phyloP scores from a whole-genome alignment of 1,140 invertebrate genomes.

The silkworm (Bombyx mori) region DNA sequence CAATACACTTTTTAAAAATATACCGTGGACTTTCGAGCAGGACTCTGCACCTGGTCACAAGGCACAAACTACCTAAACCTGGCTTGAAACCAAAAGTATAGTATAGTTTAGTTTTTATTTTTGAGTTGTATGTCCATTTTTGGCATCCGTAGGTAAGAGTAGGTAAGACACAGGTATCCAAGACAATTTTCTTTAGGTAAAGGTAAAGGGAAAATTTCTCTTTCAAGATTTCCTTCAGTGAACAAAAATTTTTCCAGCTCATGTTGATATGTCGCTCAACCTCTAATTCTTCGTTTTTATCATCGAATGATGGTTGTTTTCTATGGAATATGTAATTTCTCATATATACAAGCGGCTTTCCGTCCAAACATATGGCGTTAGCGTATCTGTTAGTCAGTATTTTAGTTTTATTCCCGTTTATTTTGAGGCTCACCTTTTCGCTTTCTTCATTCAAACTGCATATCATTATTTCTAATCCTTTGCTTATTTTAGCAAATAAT shows the following conservation, averaged over 20 bases:
- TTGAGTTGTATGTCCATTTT: slow-evolving; percentile 7
- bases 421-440: slow-evolving; percentile 4
- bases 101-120: background rate
- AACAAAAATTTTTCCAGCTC: slow-evolving; percentile 9
- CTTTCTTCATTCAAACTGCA: slow-evolving; percentile 1
- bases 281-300: slow-evolving; percentile 7
- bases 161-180: slow-evolving; percentile 11
- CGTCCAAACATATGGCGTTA: background rate
- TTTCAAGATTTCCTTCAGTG: slow-evolving; percentile 8
- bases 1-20: too few species aligned
- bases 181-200: slow-evolving; percentile 7
- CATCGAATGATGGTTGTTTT: slow-evolving; percentile 8
- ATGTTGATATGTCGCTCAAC: background rate
- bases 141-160: slow-evolving; percentile 9
- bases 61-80: too few species aligned
- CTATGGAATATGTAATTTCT: slow-evolving; percentile 5
- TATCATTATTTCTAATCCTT: background rate
- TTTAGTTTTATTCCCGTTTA: slow-evolving; percentile 7
- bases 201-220: slow-evolving; percentile 3
- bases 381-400: background rate
- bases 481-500: background rate
- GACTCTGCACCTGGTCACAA: too few species aligned
- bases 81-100: too few species aligned
- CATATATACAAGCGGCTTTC: slow-evolving; percentile 4
- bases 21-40: too few species aligned